Evolutionary conservation across 92 coral and sea anemone species (phyloP), one percentile per base, ranked within the genome.

Genomic region (Palythoa grandiflora): DNA sequence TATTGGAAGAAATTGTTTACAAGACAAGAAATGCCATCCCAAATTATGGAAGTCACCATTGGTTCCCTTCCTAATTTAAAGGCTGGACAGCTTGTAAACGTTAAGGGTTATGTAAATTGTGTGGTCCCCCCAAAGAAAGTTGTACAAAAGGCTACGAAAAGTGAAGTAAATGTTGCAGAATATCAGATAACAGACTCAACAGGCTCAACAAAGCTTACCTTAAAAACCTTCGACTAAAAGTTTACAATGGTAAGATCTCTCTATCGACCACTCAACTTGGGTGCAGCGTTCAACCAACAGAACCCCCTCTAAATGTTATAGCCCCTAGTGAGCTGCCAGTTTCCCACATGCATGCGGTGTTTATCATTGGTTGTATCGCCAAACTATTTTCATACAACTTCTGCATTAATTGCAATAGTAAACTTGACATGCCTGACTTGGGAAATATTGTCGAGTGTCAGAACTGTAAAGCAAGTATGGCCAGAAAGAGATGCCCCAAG

Each of bases 381-480:
- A 57, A 57, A 57, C 65, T 57, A 57, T 57, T 19, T 57, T 57
- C 65, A 57, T 57, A 57, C 65, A 57, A 57, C 65, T 57, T 57
- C 65, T 57, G 65, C 65, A 57, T 57, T 57, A 57, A 57, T 40
- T 78, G 84, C 12, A 76, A 44, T 55, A 76, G 57, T 57, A 57
- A 40, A 40, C 47, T 40, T 57, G 65, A 57, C 72, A 66, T 84
- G 21, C 61, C 40, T 60, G 77, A 84, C 36, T 14, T 38, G 38
- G 77, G 70, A 78, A 78, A 53, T 38, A 53, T 78, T 78, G 77
- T 83, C 21, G 70, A 72, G 3, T 71, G 21, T 74, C 83, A 85
- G 84, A 72, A 85, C 89, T 85, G 81, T 71, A 85, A 54, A 85
- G 81, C 89, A 51, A 85, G 37, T 35, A 85, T 85, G 87, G 87